Base-by-base conservation (phyloP, 35 echinoderm and acorn worm genomes). In the Chiridota heheva region DNA sequence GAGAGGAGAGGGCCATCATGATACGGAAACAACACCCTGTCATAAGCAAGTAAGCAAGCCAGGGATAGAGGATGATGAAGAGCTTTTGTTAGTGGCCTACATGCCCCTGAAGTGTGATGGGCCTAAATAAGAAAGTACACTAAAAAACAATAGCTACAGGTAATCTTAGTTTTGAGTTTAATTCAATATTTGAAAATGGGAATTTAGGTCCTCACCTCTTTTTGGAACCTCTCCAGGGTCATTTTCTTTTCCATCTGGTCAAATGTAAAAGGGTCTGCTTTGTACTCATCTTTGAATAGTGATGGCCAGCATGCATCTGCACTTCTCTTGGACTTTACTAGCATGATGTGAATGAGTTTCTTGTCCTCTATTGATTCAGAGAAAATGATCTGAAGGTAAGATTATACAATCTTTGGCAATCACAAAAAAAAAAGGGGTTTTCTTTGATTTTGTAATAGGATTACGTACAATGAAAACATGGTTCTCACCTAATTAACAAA, bases 191-290 rank as follows among this genome's bases (percentile, higher is more conserved):
- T n/a, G n/a, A n/a, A n/a, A n/a, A n/a, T n/a, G n/a, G n/a, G n/a
- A n/a, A n/a, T n/a, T n/a, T n/a, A n/a, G n/a, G n/a, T n/a, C 41
- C 56, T 59, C 51, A 96, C 93, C 93, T 98, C 89, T 73, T 88
- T 87, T 26, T 98, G 95, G 33, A 92, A 98, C 55, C 89, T 91
- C 60, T 98, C 84, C 58, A 98, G 62, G 1, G 95, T 98, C 39
- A 98, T 80, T 61, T 98, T 98, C 95, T 98, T 91, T 41, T 98
- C 95, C 95, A 98, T 98, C 45, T 81, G 32, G 58, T 98, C 95
- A 81, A 88, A 98, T 20, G 63, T 92, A 7, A 82, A 67, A 29
- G 95, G 95, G 49, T 98, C 89, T 34, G 87, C 85, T 42, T 80
- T 56, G 46, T 84, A 98, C 61, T 92, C 71, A 69, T 76, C 84